Evolutionary conservation across 2,888 invertebrate species (phyloP).

Genomic region (Euplagia quadripunctaria): DNA sequence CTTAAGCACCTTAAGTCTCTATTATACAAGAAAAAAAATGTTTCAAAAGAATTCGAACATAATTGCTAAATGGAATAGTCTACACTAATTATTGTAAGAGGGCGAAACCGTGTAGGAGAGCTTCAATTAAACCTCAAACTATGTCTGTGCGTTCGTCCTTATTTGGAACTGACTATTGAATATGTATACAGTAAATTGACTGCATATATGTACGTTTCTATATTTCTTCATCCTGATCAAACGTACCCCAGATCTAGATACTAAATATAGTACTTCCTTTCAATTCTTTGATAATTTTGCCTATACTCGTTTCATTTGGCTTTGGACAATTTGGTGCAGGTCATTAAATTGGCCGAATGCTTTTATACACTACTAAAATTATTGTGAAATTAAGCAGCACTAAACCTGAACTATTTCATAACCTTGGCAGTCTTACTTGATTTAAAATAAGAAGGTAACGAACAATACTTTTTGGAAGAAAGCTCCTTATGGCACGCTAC

Average conservation of each 20-base stretch:
- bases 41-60: too few relatives aligned
- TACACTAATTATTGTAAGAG: too few relatives aligned
- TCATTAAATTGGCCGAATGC: neutral
- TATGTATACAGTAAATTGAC: slow-evolving; percentile 52
- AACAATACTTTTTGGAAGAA: too few relatives aligned
- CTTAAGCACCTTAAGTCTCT: too few relatives aligned
- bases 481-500: too few relatives aligned
- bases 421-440: too few relatives aligned
- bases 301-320: neutral
- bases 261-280: slow-evolving; percentile 44
- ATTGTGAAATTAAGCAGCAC: too few relatives aligned
- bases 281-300: slow-evolving; percentile 25
- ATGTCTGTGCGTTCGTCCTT: slow-evolving; percentile 23
- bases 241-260: slow-evolving; percentile 38
- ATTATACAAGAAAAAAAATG: too few relatives aligned
- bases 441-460: too few relatives aligned
- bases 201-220: slow-evolving; percentile 33
- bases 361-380: neutral
- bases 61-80: too few relatives aligned
- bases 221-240: slow-evolving; percentile 50
- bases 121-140: slow-evolving; percentile 23
- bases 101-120: too few relatives aligned
- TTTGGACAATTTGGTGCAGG: neutral
- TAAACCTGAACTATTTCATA: too few relatives aligned
- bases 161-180: slow-evolving; percentile 47